Conservation (phyloP, 2,888 invertebrate genomes). For the Lithodes maja region DNA sequence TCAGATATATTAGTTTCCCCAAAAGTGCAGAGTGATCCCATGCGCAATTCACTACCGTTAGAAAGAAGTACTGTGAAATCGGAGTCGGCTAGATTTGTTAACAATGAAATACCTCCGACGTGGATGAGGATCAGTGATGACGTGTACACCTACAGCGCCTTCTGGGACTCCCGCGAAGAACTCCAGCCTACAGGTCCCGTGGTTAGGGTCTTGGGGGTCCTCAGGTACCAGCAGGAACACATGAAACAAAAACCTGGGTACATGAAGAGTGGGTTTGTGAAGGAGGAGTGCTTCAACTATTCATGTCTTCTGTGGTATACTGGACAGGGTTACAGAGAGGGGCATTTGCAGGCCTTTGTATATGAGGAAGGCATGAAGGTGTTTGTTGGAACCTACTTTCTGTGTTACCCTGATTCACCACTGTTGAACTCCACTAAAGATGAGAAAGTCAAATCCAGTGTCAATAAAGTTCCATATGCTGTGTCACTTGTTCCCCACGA, state of each 20-base stretch:
- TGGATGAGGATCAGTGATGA: conserved; percentile 72
- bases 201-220: conserved; percentile 51
- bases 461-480: conserved; percentile 35
- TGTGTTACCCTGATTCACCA: conserved; percentile 40
- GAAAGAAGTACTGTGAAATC: not conserved
- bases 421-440: not conserved
- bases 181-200: conserved; percentile 37
- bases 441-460: not conserved
- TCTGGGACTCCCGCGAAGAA: conserved; percentile 71
- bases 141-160: conserved; percentile 72
- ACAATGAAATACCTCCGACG: not conserved
- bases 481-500: conserved; percentile 70
- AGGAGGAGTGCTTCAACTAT: conserved; percentile 28
- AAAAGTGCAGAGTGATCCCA: too few relatives aligned
- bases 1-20: too few relatives aligned
- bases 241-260: conserved; percentile 1
- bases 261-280: conserved; percentile 31
- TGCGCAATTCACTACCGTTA: not conserved
- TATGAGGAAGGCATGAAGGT: conserved; percentile 57
- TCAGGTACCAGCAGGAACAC: conserved; percentile 37
- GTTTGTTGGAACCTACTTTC: conserved; percentile 57
- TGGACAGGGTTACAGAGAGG: conserved; percentile 11
- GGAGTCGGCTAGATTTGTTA: not conserved
- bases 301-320: conserved; percentile 57
- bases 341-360: conserved; percentile 39